Evolutionary conservation across 2,797 vertebrate genomes (phyloP).

Genomic region (Hypotaenidia okinawae): DNA sequence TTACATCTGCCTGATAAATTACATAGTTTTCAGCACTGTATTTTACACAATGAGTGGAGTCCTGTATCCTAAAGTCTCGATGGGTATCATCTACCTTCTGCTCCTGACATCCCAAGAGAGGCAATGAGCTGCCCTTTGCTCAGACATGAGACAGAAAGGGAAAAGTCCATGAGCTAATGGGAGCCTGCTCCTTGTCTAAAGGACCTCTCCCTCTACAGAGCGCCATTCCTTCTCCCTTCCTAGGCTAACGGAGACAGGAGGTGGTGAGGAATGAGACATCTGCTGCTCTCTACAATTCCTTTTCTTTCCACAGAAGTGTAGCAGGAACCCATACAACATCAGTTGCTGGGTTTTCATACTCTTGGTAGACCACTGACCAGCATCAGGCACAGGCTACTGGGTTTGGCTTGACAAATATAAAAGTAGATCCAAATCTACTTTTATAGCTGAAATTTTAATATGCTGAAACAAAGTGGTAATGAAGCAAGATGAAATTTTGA

Average conservation of each 20-base stretch:
- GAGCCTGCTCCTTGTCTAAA: neutral
- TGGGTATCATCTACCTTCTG: neutral
- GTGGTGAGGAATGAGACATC: rapidly evolving
- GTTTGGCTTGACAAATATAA: neutral
- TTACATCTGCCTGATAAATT: conserved; percentile 53
- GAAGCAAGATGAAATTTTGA: neutral
- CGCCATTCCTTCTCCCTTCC: rapidly evolving
- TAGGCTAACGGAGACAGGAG: rapidly evolving
- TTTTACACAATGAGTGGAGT: neutral
- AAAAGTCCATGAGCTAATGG: neutral
- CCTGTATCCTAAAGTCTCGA: neutral
- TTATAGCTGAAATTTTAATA: neutral
- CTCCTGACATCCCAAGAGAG: neutral
- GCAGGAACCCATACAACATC: neutral
- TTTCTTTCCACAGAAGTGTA: neutral
- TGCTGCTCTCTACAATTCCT: neutral
- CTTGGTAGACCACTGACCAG: neutral
- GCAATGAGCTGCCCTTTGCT: neutral
- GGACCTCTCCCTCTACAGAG: neutral
- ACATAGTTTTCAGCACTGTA: neutral
- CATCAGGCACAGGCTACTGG: neutral
- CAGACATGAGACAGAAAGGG: neutral
- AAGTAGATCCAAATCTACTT: neutral
- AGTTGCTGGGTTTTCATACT: neutral
- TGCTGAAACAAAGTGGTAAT: neutral